phyloP scores from a whole-genome alignment of 2,888 invertebrate genomes.

The Altica lythri region DNA sequence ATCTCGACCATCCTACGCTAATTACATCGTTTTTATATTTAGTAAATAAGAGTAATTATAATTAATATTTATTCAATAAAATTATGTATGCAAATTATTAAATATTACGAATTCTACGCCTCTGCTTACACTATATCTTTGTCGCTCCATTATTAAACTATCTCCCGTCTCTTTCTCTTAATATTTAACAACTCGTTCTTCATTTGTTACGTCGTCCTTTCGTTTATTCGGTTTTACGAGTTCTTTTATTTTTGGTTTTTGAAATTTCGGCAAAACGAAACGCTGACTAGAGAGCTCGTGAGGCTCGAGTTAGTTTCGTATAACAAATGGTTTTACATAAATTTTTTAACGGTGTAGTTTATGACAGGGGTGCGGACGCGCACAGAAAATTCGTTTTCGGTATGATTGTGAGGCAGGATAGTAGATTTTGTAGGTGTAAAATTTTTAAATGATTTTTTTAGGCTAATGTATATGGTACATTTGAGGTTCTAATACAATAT shows the following conservation, averaged over 20 bases:
- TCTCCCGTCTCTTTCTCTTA: slow-evolving; percentile 34
- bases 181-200: slow-evolving; percentile 38
- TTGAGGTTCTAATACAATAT: too few species aligned
- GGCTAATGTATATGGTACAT: too few species aligned
- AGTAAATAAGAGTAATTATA: too few species aligned
- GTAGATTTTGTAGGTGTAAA: too few species aligned
- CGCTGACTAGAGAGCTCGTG: slow-evolving; percentile 7
- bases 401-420: too few species aligned
- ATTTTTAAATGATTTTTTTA: too few species aligned
- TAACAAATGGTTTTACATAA: slow-evolving; percentile 18
- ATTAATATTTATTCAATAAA: not conserved
- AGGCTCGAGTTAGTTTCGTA: slow-evolving; percentile 8
- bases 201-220: slow-evolving; percentile 40
- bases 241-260: slow-evolving; percentile 38
- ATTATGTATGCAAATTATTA: not conserved
- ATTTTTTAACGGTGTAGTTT: slow-evolving; percentile 16
- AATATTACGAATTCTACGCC: slow-evolving; percentile 16
- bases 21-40: too few species aligned
- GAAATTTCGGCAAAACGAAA: slow-evolving; percentile 43
- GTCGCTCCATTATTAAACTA: slow-evolving; percentile 41
- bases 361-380: not conserved
- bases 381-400: too few species aligned
- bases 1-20: too few species aligned
- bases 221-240: slow-evolving; percentile 26
- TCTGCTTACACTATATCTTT: slow-evolving; percentile 35